phyloP scores from a whole-genome alignment of 2,888 invertebrate species.

The Ochropleura plecta region DNA sequence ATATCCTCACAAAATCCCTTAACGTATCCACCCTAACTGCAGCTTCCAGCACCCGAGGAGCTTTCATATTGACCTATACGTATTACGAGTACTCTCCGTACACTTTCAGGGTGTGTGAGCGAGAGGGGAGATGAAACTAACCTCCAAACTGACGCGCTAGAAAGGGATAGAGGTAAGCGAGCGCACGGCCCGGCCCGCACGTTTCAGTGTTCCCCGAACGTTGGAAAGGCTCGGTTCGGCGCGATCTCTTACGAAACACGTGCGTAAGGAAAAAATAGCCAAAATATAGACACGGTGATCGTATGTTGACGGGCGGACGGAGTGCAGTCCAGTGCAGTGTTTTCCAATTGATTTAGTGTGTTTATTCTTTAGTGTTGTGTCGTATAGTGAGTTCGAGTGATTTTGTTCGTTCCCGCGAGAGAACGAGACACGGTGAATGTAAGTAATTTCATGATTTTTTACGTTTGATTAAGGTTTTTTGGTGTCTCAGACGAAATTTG shows the following conservation, averaged over 20 bases:
- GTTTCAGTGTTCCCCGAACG: constrained; percentile 85
- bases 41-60: constrained; percentile 90
- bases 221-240: constrained; percentile 79
- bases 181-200: constrained; percentile 81
- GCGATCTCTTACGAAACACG: constrained; percentile 69
- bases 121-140: constrained; percentile 72
- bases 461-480: constrained; percentile 20
- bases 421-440: constrained; percentile 55
- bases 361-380: constrained; percentile 62
- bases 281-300: constrained; percentile 68
- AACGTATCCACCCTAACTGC: constrained; percentile 84
- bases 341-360: constrained; percentile 64
- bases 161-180: constrained; percentile 76
- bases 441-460: constrained; percentile 61
- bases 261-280: constrained; percentile 71
- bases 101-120: constrained; percentile 84
- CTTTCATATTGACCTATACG: constrained; percentile 91
- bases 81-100: constrained; percentile 88
- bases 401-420: constrained; percentile 58
- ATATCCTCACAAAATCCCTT: constrained; percentile 57
- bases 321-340: constrained; percentile 65
- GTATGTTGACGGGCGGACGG: constrained; percentile 56
- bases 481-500: not conserved
- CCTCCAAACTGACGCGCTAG: constrained; percentile 65
- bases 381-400: constrained; percentile 58